Conservation (phyloP, 2,113 vertebrate species). For the Collichthys lucidus region DNA sequence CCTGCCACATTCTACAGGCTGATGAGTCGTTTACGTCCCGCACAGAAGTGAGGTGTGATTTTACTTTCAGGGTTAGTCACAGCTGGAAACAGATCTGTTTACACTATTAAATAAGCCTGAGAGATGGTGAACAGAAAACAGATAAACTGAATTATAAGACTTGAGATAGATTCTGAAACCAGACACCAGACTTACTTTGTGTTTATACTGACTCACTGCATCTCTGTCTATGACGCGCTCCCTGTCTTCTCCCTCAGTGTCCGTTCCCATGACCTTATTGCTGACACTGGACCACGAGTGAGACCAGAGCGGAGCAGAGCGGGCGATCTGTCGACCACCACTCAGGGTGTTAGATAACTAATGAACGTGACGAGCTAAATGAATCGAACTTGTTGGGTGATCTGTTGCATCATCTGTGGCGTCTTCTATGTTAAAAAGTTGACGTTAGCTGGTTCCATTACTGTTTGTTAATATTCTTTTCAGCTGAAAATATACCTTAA, state of each 20-base stretch:
- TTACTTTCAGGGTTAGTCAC: slow-evolving; percentile 38
- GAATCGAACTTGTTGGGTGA: neutral
- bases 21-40: neutral
- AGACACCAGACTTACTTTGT: slow-evolving; percentile 63
- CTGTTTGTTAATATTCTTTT: neutral
- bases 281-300: slow-evolving; percentile 58
- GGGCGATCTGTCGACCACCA: slow-evolving; percentile 11
- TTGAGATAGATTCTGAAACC: slow-evolving; percentile 67
- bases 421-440: neutral
- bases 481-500: slow-evolving; percentile 87
- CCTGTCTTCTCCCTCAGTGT: slow-evolving; percentile 47
- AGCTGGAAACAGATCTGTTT: neutral
- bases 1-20: slow-evolving; percentile 65
- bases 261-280: slow-evolving; percentile 79
- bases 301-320: slow-evolving; percentile 17
- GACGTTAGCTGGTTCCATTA: neutral
- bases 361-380: neutral
- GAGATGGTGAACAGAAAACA: neutral
- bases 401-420: neutral
- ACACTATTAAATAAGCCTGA: neutral
- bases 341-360: slow-evolving; percentile 1
- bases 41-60: slow-evolving; percentile 10
- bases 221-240: slow-evolving; percentile 55
- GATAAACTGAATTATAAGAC: slow-evolving; percentile 42
- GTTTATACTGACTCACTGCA: slow-evolving; percentile 65